Evolutionary conservation across 2,113 vertebrate genomes (phyloP).

Genomic region (Synchiropus splendidus): DNA sequence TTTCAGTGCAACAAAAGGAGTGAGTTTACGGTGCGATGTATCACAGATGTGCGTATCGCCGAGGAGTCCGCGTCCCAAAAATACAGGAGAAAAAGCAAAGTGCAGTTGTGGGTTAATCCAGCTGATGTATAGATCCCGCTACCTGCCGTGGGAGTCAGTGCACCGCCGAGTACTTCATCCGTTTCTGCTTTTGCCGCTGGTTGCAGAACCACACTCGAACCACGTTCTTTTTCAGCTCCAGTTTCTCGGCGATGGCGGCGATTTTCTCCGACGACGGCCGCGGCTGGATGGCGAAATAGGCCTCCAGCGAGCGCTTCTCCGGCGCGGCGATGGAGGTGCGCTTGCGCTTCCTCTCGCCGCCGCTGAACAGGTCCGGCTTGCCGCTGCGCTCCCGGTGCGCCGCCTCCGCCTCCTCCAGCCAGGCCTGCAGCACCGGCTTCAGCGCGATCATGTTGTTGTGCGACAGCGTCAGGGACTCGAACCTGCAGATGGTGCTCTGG

Average conservation of each 20-base stretch:
- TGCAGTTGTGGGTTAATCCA: slow-evolving; percentile 11
- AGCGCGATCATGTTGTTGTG: slow-evolving; percentile 95
- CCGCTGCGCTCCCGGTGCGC: slow-evolving; percentile 75
- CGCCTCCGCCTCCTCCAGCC: slow-evolving; percentile 87
- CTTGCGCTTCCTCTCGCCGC: slow-evolving; percentile 78
- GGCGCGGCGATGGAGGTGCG: slow-evolving; percentile 89
- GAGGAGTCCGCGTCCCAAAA: neutral
- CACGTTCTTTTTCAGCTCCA: slow-evolving; percentile 92
- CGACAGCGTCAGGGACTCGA: slow-evolving; percentile 87
- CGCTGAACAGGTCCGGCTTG: slow-evolving; percentile 78
- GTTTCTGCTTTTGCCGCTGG: slow-evolving; percentile 90
- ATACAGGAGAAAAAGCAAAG: slow-evolving; percentile 26
- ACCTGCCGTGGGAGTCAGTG: slow-evolving; percentile 65
- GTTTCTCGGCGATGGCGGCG: slow-evolving; percentile 84
- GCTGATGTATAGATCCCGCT: neutral
- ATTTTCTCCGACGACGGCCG: slow-evolving; percentile 89
- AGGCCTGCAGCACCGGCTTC: slow-evolving; percentile 85
- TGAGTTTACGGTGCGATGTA: too few species aligned
- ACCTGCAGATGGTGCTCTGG: slow-evolving; percentile 94
- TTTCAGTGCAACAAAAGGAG: too few species aligned
- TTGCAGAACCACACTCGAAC: slow-evolving; percentile 94
- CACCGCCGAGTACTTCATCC: slow-evolving; percentile 89
- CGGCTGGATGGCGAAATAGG: slow-evolving; percentile 88
- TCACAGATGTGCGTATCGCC: too few species aligned
- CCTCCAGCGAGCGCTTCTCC: slow-evolving; percentile 87